A percentile compares a stretch with the other conserved stretches of the same genome.
Conservation (phyloP, 2,797 vertebrate species). For the Rhyacichthys aspro region DNA sequence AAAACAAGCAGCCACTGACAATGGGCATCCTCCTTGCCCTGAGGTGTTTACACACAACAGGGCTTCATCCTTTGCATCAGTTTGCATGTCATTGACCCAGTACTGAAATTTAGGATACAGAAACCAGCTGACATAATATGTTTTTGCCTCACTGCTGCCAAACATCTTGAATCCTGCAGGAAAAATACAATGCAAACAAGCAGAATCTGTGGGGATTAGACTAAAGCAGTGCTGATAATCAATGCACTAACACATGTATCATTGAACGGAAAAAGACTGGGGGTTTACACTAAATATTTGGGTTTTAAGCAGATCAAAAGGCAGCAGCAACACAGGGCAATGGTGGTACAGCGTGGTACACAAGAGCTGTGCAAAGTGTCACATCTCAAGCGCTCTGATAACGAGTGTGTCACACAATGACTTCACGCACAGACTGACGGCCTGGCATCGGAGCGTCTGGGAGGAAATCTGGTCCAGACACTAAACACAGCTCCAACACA, state of each 20-base stretch:
- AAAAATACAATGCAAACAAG: constrained; percentile 11
- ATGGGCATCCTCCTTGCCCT: not conserved
- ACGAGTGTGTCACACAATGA: constrained; percentile 12
- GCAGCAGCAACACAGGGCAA: constrained; percentile 15
- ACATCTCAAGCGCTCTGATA: constrained; percentile 12
- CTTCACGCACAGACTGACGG: not conserved
- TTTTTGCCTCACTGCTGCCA: constrained; percentile 38
- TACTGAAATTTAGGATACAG: constrained; percentile 21
- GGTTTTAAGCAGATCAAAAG: constrained; percentile 38
- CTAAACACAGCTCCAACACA: not conserved
- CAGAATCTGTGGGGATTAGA: constrained; percentile 55
- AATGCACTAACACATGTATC: constrained; percentile 23
- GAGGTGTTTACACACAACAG: constrained; percentile 5
- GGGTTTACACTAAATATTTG: constrained; percentile 40
- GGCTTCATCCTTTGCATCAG: constrained; percentile 20
- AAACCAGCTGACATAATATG: constrained; percentile 25
- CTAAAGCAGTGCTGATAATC: constrained; percentile 32
- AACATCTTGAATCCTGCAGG: constrained; percentile 54
- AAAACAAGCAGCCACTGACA: constrained; percentile 1
- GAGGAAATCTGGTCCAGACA: constrained; percentile 37
- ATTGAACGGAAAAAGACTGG: too few species aligned
- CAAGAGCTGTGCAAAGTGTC: constrained; percentile 8
- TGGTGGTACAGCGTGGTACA: constrained; percentile 21
- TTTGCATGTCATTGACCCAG: constrained; percentile 23
- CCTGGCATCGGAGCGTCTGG: constrained; percentile 18